Conservation (phyloP, 92 coral and sea anemone species). For the Heteractis magnifica region DNA sequence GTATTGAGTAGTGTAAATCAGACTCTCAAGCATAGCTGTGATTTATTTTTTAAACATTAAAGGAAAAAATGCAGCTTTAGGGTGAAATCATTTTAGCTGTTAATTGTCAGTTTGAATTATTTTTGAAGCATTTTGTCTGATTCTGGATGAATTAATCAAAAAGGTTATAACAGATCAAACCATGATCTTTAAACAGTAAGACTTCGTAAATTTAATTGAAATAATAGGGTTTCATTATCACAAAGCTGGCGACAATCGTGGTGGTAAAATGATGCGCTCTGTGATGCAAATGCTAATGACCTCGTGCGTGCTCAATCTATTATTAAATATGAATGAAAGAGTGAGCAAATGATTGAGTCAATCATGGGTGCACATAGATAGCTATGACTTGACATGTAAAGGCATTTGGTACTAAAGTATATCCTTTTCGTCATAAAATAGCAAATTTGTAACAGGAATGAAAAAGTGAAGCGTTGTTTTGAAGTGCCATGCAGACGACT, state of each 20-base stretch:
- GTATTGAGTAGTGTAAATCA: too few species aligned
- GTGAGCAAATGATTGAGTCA: neutral
- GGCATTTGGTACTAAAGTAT: neutral
- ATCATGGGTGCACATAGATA: neutral
- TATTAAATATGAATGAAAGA: neutral
- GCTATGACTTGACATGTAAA: neutral
- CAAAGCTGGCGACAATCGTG: constrained; percentile 21
- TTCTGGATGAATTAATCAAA: neutral
- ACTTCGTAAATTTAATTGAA: constrained; percentile 17
- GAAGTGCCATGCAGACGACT: neutral
- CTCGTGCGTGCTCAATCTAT: constrained; percentile 2
- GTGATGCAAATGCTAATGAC: constrained; percentile 22
- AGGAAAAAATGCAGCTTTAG: neutral
- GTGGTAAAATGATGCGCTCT: constrained; percentile 21
- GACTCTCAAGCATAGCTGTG: too few species aligned
- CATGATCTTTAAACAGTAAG: constrained; percentile 9
- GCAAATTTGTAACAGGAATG: neutral
- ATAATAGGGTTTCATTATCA: constrained; percentile 22
- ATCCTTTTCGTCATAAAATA: neutral
- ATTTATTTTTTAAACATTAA: neutral
- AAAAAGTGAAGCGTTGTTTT: neutral
- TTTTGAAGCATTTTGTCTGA: neutral
- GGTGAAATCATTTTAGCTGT: neutral
- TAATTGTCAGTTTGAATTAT: neutral
- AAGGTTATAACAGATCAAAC: neutral